Evolutionary conservation across 1,140 invertebrate genomes (phyloP).

Genomic region (Drosophila guanche): DNA sequence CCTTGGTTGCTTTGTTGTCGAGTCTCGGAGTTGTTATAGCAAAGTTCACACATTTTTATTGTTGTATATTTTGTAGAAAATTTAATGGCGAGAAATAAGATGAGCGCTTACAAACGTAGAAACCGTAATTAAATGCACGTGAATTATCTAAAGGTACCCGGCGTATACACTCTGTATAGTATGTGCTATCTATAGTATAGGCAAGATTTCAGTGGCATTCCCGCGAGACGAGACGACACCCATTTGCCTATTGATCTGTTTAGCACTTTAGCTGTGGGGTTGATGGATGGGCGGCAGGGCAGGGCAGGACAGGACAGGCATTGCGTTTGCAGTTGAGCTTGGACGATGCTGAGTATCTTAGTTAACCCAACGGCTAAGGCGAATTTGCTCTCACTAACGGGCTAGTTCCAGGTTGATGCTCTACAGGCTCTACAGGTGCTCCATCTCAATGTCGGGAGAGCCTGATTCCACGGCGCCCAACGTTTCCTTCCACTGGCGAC

Average conservation of each 20-base stretch:
- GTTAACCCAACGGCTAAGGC: slow-evolving; percentile 1
- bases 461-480: slow-evolving; percentile 8
- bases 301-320: background rate
- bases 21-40: slow-evolving; percentile 25
- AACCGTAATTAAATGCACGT: slow-evolving; percentile 70
- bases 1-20: too few species aligned
- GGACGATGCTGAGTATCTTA: slow-evolving; percentile 34
- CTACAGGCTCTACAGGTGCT: slow-evolving; percentile 46
- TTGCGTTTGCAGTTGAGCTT: slow-evolving; percentile 21
- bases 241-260: slow-evolving; percentile 7
- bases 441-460: slow-evolving; percentile 57
- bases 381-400: too few species aligned
- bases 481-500: slow-evolving; percentile 41
- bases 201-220: slow-evolving; percentile 8
- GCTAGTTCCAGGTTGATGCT: background rate
- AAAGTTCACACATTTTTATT: slow-evolving; percentile 44
- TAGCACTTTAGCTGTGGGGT: slow-evolving; percentile 11
- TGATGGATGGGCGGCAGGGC: slow-evolving; percentile 3
- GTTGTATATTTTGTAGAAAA: slow-evolving; percentile 28
- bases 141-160: slow-evolving; percentile 26
- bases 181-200: slow-evolving; percentile 5
- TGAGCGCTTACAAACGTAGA: slow-evolving; percentile 49
- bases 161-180: slow-evolving; percentile 27
- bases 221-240: slow-evolving; percentile 1
- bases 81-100: slow-evolving; percentile 30